Conservation (phyloP, 2,888 invertebrate species). For the Cantharis rufa region DNA sequence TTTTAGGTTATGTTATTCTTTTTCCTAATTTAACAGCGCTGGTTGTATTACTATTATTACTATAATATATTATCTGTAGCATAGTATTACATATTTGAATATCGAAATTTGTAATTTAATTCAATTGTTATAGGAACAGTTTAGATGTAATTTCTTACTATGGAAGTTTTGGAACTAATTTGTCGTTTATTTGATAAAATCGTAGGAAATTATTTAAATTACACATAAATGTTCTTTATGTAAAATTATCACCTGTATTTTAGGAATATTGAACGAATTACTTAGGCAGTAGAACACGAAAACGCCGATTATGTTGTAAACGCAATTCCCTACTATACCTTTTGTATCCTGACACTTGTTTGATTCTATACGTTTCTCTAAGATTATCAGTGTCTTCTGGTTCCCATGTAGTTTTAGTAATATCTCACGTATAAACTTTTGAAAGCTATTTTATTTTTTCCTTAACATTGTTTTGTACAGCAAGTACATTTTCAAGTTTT, state of each 20-base stretch:
- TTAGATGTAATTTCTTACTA: neutral
- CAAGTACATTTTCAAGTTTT: neutral
- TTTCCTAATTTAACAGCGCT: neutral
- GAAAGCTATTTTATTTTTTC: neutral
- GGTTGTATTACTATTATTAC: neutral
- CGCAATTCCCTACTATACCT: neutral
- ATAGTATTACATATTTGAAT: neutral
- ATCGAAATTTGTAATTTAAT: neutral
- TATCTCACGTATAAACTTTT: neutral
- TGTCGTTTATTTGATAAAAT: constrained; percentile 1
- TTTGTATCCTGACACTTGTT: constrained; percentile 2
- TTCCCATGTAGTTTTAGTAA: neutral
- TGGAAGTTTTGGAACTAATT: constrained; percentile 1
- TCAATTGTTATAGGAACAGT: neutral
- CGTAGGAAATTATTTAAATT: neutral
- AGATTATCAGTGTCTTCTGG: neutral
- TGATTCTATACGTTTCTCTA: neutral
- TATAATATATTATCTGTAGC: neutral
- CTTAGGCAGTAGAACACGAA: constrained; percentile 1
- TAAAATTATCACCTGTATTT: constrained; percentile 2
- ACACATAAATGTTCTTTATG: neutral
- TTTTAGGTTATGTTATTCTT: neutral
- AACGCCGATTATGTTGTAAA: neutral
- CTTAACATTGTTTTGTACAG: neutral
- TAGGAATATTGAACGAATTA: neutral